phyloP scores from a whole-genome alignment of 23 tunicate genomes.

The Diplosoma virens region DNA sequence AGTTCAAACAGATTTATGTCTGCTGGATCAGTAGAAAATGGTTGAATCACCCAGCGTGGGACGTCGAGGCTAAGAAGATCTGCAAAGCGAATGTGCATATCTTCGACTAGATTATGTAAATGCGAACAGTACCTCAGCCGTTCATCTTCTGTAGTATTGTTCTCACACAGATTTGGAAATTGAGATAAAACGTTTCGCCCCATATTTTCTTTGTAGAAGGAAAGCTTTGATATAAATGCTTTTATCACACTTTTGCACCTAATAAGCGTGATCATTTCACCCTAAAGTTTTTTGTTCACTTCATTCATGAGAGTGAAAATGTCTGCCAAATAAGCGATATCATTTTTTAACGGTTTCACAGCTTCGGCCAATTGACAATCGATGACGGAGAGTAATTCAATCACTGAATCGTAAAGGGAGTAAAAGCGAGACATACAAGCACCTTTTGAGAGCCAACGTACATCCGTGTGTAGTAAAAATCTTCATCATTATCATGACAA shows the following conservation, averaged over 20 bases:
- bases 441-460: conserved; percentile 56
- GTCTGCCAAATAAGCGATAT: conserved; percentile 47
- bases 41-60: conserved; percentile 10
- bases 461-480: conserved; percentile 34
- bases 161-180: conserved; percentile 32
- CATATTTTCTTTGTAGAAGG: conserved; percentile 8
- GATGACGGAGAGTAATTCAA: conserved; percentile 34
- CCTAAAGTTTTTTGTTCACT: conserved; percentile 53
- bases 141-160: conserved; percentile 22
- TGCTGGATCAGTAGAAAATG: too few species aligned
- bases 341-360: conserved; percentile 31
- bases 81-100: conserved; percentile 27
- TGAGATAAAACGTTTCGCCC: conserved; percentile 29
- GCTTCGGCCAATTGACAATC: conserved; percentile 36
- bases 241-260: conserved; percentile 22
- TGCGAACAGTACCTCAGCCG: too few species aligned
- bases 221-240: conserved; percentile 20
- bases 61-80: conserved; percentile 15
- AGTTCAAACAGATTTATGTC: too few species aligned
- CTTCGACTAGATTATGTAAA: conserved; percentile 12
- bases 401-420: conserved; percentile 35
- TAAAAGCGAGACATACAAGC: conserved; percentile 33
- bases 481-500: conserved; percentile 47
- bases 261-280: conserved; percentile 46
- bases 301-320: conserved; percentile 37